phyloP scores from a whole-genome alignment of 2,888 invertebrate species.

The Luperina nickerlii region DNA sequence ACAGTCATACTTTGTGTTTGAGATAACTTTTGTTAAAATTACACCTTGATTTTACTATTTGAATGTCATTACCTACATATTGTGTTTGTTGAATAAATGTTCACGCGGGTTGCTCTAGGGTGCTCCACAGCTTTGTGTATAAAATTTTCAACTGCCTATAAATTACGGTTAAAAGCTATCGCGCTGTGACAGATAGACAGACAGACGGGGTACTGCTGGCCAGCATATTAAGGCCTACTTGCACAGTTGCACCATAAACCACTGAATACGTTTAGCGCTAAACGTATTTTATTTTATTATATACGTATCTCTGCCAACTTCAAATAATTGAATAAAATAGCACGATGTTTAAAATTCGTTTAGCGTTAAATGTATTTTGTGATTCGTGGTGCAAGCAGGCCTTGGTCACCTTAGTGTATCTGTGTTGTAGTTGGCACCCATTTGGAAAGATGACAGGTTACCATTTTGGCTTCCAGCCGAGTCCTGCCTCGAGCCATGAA shows the following conservation, averaged over 20 bases:
- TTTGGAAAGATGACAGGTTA: neutral
- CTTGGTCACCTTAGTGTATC: neutral
- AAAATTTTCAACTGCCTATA: neutral
- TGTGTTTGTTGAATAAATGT: neutral
- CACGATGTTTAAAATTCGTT: neutral
- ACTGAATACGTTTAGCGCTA: neutral
- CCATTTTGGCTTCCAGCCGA: neutral
- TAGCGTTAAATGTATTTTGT: too few species aligned
- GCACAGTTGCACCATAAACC: neutral
- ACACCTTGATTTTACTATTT: slow-evolving; percentile 27
- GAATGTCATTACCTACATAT: neutral
- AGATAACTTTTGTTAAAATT: neutral
- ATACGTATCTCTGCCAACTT: neutral
- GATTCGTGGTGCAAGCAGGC: neutral
- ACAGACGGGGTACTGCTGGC: neutral
- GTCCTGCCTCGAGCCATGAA: slow-evolving; percentile 37
- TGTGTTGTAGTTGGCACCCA: neutral
- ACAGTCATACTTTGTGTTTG: neutral
- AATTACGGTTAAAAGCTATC: too few species aligned
- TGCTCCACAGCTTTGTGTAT: neutral
- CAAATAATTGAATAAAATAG: neutral
- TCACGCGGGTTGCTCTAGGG: neutral
- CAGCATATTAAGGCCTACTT: neutral
- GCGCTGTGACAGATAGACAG: too few species aligned
- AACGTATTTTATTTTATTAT: neutral